A percentile compares a stretch with the other conserved stretches of the same genome.
phyloP scores from a whole-genome alignment of 2,888 invertebrate species.

The Hypselothyrea guttata region DNA sequence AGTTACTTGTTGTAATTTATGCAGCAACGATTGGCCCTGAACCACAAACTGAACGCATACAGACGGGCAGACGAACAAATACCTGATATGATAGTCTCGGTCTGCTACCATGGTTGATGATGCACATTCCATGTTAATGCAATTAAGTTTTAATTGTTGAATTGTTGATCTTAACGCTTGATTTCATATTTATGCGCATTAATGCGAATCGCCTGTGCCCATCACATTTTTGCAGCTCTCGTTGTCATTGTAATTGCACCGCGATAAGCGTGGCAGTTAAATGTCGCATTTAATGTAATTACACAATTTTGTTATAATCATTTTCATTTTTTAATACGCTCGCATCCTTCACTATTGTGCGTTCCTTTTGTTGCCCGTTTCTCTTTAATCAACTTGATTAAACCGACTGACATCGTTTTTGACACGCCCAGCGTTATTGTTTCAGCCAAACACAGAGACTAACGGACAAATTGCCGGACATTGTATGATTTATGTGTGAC shows the following conservation, averaged over 20 bases:
- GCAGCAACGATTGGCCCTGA: slow-evolving; percentile 33
- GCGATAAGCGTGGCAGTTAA: slow-evolving; percentile 76
- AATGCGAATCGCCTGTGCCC: slow-evolving; percentile 60
- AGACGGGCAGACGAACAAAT: background rate
- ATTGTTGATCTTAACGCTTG: slow-evolving; percentile 79
- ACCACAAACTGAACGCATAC: slow-evolving; percentile 8
- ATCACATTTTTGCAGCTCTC: slow-evolving; percentile 30
- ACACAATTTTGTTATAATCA: slow-evolving; percentile 63
- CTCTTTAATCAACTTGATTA: slow-evolving; percentile 54
- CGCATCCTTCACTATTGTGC: slow-evolving; percentile 26
- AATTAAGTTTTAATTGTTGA: slow-evolving; percentile 78
- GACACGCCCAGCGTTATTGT: slow-evolving; percentile 26
- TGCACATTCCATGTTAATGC: slow-evolving; percentile 78
- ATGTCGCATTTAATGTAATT: slow-evolving; percentile 76
- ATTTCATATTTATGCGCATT: slow-evolving; percentile 77
- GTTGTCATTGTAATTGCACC: slow-evolving; percentile 73
- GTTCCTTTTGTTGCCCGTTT: slow-evolving; percentile 26
- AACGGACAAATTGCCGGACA: slow-evolving; percentile 30
- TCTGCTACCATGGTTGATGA: slow-evolving; percentile 59
- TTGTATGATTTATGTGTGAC: slow-evolving; percentile 29
- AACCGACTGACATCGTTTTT: slow-evolving; percentile 45
- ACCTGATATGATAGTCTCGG: background rate
- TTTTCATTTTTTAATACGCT: slow-evolving; percentile 38
- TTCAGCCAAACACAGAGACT: background rate
- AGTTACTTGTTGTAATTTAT: slow-evolving; percentile 22